Conservation (phyloP, 1,140 invertebrate genomes). For the Dendrolimus kikuchii region DNA sequence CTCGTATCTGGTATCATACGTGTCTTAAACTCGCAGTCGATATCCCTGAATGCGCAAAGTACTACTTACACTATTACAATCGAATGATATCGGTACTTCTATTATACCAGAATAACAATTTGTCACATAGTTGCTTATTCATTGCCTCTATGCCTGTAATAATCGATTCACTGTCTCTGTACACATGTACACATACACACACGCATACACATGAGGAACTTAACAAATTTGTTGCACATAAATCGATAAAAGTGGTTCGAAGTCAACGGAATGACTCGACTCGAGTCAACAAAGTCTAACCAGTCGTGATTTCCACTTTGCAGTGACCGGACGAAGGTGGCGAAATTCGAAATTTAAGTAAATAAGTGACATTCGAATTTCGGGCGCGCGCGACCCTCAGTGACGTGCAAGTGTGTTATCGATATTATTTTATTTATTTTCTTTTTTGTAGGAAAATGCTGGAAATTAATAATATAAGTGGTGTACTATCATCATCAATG, state of each 20-base stretch:
- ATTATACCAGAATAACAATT: slow-evolving; percentile 10
- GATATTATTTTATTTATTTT: slow-evolving; percentile 56
- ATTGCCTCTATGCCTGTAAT: not conserved
- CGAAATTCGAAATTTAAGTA: slow-evolving; percentile 60
- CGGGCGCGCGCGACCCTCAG: slow-evolving; percentile 23
- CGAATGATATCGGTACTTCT: not conserved
- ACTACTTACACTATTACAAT: too few species aligned
- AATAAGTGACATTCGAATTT: slow-evolving; percentile 35
- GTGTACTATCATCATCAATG: slow-evolving; percentile 66
- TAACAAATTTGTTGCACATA: slow-evolving; percentile 25
- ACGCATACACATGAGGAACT: slow-evolving; percentile 36
- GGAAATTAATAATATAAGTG: slow-evolving; percentile 71
- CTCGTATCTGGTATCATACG: too few species aligned
- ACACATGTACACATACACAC: slow-evolving; percentile 22
- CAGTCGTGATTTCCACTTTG: slow-evolving; percentile 69
- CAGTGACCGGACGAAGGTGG: slow-evolving; percentile 69
- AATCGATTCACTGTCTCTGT: slow-evolving; percentile 3
- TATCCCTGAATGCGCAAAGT: too few species aligned
- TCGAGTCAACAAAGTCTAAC: slow-evolving; percentile 37
- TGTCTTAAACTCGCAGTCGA: too few species aligned
- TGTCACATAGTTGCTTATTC: slow-evolving; percentile 28
- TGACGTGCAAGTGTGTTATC: slow-evolving; percentile 53
- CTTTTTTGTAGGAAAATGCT: slow-evolving; percentile 69
- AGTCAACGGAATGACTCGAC: slow-evolving; percentile 34
- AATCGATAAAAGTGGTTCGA: slow-evolving; percentile 38